Evolutionary conservation across 2,797 vertebrate genomes (phyloP).

Genomic region (Etheostoma nigrum): DNA sequence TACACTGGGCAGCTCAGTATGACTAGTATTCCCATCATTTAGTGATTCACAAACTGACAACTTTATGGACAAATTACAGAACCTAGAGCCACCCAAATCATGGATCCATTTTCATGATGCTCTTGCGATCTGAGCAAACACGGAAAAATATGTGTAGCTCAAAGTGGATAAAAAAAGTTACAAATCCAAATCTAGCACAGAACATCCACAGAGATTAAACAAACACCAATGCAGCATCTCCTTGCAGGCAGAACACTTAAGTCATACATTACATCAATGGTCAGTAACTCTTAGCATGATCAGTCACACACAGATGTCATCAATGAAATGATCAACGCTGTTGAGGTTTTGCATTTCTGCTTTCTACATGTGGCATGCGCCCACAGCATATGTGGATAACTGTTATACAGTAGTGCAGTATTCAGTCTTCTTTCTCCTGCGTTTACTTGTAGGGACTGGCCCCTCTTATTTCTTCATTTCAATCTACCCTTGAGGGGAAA

Average conservation of each 20-base stretch:
- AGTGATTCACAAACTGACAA: not conserved
- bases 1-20: not conserved
- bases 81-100: not conserved
- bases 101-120: not conserved
- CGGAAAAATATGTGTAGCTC: not conserved
- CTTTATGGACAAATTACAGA: not conserved
- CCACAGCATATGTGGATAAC: conserved; percentile 40
- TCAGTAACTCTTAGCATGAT: conserved; percentile 12
- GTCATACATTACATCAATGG: conserved; percentile 1
- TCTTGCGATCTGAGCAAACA: not conserved
- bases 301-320: not conserved
- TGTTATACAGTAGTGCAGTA: conserved; percentile 39
- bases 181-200: not conserved
- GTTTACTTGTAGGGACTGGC: conserved; percentile 82
- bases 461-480: conserved; percentile 69
- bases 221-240: not conserved
- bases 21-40: not conserved
- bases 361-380: conserved; percentile 29
- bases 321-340: not conserved
- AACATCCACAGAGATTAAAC: conserved; percentile 1
- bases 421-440: conserved; percentile 46
- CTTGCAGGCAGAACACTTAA: not conserved
- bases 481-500: conserved; percentile 75
- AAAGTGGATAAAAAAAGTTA: not conserved
- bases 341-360: not conserved